Percentiles rank a stretch among this genome's conserved stretches.
Evolutionary conservation across 64 coral and sea anemone genomes (phyloP).

Genomic region (Montipora cactus): DNA sequence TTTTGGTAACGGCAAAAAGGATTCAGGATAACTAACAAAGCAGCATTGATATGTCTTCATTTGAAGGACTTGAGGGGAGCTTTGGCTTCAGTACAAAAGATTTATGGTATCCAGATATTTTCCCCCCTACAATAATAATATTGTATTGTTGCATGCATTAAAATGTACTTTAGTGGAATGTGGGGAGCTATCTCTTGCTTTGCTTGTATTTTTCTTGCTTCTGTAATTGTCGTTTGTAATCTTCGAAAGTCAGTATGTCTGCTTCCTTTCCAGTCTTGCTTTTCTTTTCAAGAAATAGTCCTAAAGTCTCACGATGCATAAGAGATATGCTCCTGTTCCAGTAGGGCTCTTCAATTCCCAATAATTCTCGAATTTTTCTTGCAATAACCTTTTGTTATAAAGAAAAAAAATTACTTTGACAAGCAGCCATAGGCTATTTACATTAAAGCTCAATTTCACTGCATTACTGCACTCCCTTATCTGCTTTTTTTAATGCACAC

Average conservation of each 20-base stretch:
- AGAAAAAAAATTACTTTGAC: not conserved
- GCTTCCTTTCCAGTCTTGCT: constrained; percentile 83
- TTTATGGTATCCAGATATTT: too few species aligned
- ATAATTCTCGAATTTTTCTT: constrained; percentile 75
- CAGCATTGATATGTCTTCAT: not conserved
- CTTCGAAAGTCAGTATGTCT: constrained; percentile 81
- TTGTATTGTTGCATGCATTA: too few species aligned
- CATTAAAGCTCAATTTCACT: too few species aligned
- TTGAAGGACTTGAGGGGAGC: not conserved
- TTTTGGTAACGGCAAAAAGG: not conserved
- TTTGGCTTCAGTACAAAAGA: not conserved
- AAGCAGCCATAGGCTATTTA: too few species aligned
- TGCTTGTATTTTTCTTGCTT: constrained; percentile 80
- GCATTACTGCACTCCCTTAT: too few species aligned
- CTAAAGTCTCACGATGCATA: constrained; percentile 75
- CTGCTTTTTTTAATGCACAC: too few species aligned
- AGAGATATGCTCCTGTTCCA: constrained; percentile 97
- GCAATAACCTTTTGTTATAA: constrained; percentile 66
- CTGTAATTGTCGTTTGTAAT: constrained; percentile 80
- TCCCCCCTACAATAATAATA: too few species aligned
- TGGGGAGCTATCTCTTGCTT: constrained; percentile 14
- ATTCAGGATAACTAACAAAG: not conserved
- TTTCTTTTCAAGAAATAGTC: constrained; percentile 90
- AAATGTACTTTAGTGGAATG: not conserved
- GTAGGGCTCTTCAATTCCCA: constrained; percentile 83